Conservation (phyloP, 2,797 vertebrate genomes). For the Otolemur crassicaudatus region DNA sequence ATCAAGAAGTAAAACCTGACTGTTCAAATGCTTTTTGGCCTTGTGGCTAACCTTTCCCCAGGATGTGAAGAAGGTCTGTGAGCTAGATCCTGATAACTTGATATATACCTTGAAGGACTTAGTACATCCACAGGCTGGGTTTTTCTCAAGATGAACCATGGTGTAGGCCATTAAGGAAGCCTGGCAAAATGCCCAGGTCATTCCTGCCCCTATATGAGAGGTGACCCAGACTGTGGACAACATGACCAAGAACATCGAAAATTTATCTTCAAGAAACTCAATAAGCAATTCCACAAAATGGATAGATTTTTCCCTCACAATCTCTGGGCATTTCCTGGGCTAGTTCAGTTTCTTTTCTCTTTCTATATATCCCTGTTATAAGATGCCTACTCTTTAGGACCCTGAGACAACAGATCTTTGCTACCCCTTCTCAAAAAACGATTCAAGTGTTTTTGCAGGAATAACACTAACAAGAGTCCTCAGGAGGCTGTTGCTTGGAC, state of each 20-base stretch:
- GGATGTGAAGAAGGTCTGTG: not conserved
- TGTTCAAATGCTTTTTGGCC: not conserved
- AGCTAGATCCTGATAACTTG: not conserved
- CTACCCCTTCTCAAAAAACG: not conserved
- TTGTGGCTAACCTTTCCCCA: not conserved
- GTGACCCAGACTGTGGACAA: not conserved
- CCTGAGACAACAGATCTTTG: not conserved
- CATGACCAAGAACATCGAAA: not conserved
- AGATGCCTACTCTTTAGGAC: not conserved
- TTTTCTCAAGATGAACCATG: not conserved
- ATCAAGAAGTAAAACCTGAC: not conserved
- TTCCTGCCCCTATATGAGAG: not conserved
- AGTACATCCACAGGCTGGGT: not conserved
- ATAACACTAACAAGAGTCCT: not conserved
- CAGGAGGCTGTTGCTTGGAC: not conserved
- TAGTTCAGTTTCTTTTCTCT: not conserved
- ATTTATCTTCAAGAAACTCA: constrained; percentile 8
- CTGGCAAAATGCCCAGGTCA: not conserved
- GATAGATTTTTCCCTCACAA: not conserved
- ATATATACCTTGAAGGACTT: not conserved
- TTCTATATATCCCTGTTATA: not conserved
- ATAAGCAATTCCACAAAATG: not conserved
- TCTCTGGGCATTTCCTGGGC: not conserved
- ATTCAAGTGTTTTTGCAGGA: not conserved
- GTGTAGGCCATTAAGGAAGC: not conserved